These are phyloP conservation scores for Strix aluco DNA, from an alignment of 2,113 vertebrate species.

Conservation along the genomic window DNA sequence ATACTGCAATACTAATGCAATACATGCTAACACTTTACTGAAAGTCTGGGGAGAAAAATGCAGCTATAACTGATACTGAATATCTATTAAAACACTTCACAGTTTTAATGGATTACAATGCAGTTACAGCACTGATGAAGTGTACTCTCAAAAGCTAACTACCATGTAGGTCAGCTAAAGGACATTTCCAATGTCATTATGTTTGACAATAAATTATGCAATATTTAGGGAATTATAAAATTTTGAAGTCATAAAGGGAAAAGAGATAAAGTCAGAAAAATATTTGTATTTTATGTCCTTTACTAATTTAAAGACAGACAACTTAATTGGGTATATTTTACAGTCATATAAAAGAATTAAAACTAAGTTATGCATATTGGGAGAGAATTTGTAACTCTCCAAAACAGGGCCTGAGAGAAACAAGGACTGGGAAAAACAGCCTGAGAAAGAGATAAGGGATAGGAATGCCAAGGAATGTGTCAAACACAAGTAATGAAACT, in stretches of 20 bases:
- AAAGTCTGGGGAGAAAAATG: neutral
- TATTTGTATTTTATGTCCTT: neutral
- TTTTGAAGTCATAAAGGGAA: neutral
- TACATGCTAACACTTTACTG: neutral
- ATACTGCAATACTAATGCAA: neutral
- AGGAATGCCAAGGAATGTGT: too few relatives aligned
- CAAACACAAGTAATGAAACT: too few relatives aligned
- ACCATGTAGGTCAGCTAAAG: neutral
- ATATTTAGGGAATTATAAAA: neutral
- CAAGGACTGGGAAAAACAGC: too few relatives aligned
- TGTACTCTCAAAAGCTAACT: neutral
- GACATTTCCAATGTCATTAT: neutral
- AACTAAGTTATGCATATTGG: neutral
- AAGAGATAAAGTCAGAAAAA: neutral
- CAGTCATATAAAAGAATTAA: neutral
- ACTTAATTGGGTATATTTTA: neutral
- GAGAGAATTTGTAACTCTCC: too few relatives aligned
- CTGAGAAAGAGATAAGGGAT: too few relatives aligned
- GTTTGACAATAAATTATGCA: neutral
- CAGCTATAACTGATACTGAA: neutral
- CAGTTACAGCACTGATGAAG: neutral
- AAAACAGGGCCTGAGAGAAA: too few relatives aligned
- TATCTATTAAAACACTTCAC: neutral
- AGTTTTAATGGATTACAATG: neutral
- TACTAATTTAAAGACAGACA: neutral